Base-by-base conservation (phyloP, 2,797 vertebrate species). In the Xyrichtys novacula region DNA sequence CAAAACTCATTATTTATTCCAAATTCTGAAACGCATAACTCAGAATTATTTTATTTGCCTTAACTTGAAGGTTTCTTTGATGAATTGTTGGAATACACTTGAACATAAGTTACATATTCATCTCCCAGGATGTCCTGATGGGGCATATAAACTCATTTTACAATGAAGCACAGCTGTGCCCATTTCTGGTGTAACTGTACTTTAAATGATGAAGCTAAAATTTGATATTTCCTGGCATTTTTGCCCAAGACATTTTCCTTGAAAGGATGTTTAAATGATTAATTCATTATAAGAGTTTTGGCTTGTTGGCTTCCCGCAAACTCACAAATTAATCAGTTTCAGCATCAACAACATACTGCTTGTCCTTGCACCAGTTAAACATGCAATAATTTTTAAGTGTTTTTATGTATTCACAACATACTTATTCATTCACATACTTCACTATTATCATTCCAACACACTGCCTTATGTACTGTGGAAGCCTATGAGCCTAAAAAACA, bases 371-470 rank as follows among this genome's bases (percentile, higher is more conserved):
- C n/a, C 16, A 58, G 12, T 40, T 43, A 47, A 6, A 57, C 25
- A 15, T 11, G 10, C 16, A 49, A 38, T 59, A n/a, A 59, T 15
- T 29, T 29, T 23, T 46, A 1, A 72, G 47, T 42, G 38, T n/a
- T 7, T 16, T 46, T n/a, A 29, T 28, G 16, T n/a, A 28, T 5
- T 49, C 11, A 22, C 7, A 42, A 14, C 5, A n/a, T 52, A 22
- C 73, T 71, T 71, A 31, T 88, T 56, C 49, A 81, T 61, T 81
- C 20, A 63, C 42, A 69, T 49, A 77, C 68, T 65, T 64, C 84
- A 50, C 39, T 25, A 65, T 74, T 39, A 71, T 53, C 55, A 73
- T 85, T 52, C 81, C 26, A 71, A 38, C 50, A 38, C 55, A 60
- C 26, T 71, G 42, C 17, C 40, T 80, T 32, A 78, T 77, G 64